Conservation (phyloP, 2,113 vertebrate genomes). For the Protobothrops flavoviridis region DNA sequence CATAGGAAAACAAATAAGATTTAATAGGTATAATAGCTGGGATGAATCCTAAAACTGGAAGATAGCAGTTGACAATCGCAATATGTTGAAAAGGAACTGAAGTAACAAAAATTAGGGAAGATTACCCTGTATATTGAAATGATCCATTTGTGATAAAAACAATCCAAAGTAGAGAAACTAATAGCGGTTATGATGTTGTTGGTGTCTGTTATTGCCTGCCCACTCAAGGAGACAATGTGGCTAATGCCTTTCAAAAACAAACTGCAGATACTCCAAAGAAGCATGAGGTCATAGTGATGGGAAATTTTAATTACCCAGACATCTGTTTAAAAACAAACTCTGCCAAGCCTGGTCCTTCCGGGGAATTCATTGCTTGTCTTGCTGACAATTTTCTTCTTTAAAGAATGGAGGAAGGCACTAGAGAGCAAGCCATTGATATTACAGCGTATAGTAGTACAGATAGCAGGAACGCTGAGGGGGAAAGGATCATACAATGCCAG, state of each 20-base stretch:
- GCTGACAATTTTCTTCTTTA: not conserved
- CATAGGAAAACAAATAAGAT: not conserved
- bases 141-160: not conserved
- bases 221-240: not conserved
- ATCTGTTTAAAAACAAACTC: not conserved
- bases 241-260: not conserved
- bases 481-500: not conserved
- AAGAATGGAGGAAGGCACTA: not conserved
- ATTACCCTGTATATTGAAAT: not conserved
- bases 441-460: not conserved
- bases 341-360: not conserved
- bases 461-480: not conserved
- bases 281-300: not conserved
- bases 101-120: not conserved
- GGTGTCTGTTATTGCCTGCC: not conserved
- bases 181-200: not conserved
- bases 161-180: not conserved
- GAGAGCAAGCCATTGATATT: not conserved
- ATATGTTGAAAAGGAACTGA: not conserved
- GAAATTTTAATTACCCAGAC: not conserved
- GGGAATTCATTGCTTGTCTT: not conserved
- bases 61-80: not conserved
- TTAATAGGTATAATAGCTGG: not conserved
- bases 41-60: not conserved
- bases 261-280: not conserved